phyloP scores from a whole-genome alignment of 2,888 invertebrate species.

The Dastarcus helophoroides region DNA sequence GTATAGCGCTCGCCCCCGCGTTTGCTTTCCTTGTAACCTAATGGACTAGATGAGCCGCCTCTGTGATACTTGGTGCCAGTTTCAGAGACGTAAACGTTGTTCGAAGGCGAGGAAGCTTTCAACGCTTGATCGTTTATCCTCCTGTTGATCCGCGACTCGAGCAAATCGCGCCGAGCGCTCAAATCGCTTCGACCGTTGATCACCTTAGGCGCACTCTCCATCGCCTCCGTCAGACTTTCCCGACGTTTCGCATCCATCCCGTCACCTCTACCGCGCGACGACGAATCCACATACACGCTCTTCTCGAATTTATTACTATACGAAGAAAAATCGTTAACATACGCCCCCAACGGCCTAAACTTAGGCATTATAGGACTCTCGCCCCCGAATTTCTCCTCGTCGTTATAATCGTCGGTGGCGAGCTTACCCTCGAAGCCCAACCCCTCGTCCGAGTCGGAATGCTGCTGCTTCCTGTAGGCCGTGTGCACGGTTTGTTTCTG shows the following conservation, averaged over 20 bases:
- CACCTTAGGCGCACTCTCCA: conserved; percentile 19
- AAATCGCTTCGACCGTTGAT: conserved; percentile 42
- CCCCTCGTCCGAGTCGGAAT: conserved; percentile 71
- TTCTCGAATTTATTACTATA: conserved; percentile 43
- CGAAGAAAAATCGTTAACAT: conserved; percentile 41
- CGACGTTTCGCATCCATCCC: conserved; percentile 53
- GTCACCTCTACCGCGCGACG: conserved; percentile 50
- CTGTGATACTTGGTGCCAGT: conserved; percentile 44
- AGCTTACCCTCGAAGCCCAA: conserved; percentile 57
- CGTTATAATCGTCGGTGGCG: conserved; percentile 37
- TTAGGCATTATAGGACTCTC: conserved; percentile 48
- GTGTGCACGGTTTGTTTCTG: conserved; percentile 44
- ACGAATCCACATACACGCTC: conserved; percentile 28
- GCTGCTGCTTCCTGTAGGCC: conserved; percentile 41
- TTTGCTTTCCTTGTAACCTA: conserved; percentile 43
- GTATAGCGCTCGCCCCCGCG: conserved; percentile 37
- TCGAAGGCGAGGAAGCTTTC: conserved; percentile 36
- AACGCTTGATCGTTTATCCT: conserved; percentile 34
- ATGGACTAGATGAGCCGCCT: conserved; percentile 43
- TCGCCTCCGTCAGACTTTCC: conserved; percentile 34
- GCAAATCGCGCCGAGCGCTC: conserved; percentile 59
- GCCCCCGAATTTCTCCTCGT: conserved; percentile 39
- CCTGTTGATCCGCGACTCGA: conserved; percentile 64
- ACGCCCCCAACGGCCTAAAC: conserved; percentile 44
- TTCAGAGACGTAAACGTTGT: conserved; percentile 42